Base-by-base conservation (phyloP, 2,113 vertebrate species). In the Lepisosteus oculatus region DNA sequence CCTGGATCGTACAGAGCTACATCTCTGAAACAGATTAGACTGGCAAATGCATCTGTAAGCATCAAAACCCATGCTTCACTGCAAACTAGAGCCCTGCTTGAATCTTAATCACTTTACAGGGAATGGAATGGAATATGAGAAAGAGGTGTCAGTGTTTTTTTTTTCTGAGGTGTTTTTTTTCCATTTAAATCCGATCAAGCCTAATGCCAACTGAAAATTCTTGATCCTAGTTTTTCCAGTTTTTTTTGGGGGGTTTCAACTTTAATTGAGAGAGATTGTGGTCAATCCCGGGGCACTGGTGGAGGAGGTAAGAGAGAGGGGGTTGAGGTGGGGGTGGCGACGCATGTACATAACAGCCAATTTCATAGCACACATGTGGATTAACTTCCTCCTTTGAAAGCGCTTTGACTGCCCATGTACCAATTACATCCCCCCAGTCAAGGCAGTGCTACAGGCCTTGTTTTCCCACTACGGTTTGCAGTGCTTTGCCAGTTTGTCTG, bases 341-440 rank as follows among this genome's bases (percentile, higher is more conserved):
- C 79, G 69, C 64, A 74, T 80, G 69, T 86, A 88, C 87, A 89
- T 90, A 92, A 85, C 81, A 81, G 83, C 84, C 89, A 88, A 91
- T 92, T 92, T 92, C 87, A 90, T 91, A 90, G 81, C 87, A 87
- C 85, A 90, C 86, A 87, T 91, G 85, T 86, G 89, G 90, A 91
- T 91, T 92, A 92, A 83, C 83, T 81, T 78, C 61, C 78, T 80
- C 85, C 87, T 87, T 91, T 85, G 79, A 89, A 88, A 82, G 77
- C 29, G 72, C 78, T 75, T 75, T 69, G 81, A 80, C 88, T 87
- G 84, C 84, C 80, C 82, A 77, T 92, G 90, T 85, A 85, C 79
- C 84, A 90, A 86, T 86, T 85, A 87, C 80, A 43, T 73, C 81
- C 84, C 77, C 79, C 78, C 76, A 69, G 78, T 74, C 83, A 78